A percentile compares a stretch with the other conserved stretches of the same genome.
These are phyloP conservation scores for Thamnophis elegans DNA, from an alignment of 2,797 vertebrate species.

Conservation along the genomic window DNA sequence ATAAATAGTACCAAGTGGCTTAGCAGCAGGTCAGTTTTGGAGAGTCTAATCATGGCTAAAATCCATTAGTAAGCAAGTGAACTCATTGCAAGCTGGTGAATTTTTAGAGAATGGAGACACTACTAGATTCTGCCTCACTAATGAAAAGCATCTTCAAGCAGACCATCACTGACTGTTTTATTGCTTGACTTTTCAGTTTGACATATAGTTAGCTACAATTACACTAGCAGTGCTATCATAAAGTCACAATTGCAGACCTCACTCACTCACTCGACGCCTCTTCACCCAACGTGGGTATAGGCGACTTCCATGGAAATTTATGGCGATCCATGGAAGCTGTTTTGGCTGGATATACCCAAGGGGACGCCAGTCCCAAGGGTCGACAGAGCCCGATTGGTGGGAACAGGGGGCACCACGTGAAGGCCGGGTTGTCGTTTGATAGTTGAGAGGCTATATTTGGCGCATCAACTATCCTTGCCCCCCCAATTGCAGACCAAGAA, in stretches of 20 bases:
- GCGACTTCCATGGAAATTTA: no score
- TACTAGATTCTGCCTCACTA: background rate
- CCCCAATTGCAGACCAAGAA: constrained; percentile 52
- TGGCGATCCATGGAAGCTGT: no score
- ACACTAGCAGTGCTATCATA: constrained; percentile 52
- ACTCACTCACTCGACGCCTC: no score
- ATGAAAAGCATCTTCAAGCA: constrained; percentile 47
- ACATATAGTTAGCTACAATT: constrained; percentile 27
- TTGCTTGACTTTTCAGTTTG: constrained; percentile 55
- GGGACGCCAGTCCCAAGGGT: no score
- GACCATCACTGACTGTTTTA: constrained; percentile 56
- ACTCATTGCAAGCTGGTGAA: background rate
- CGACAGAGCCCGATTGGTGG: no score
- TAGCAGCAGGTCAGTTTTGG: background rate
- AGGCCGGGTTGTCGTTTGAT: no score
- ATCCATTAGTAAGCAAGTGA: background rate
- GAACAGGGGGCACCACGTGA: no score
- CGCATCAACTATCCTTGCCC: no score
- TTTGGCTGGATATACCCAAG: no score
- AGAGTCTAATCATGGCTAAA: background rate
- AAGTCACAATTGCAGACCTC: constrained; percentile 47
- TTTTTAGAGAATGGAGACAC: background rate
- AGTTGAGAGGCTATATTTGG: no score
- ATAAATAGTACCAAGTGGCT: background rate
- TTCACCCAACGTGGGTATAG: no score